phyloP scores from a whole-genome alignment of 1,140 invertebrate genomes.

The Lordiphosa collinella region DNA sequence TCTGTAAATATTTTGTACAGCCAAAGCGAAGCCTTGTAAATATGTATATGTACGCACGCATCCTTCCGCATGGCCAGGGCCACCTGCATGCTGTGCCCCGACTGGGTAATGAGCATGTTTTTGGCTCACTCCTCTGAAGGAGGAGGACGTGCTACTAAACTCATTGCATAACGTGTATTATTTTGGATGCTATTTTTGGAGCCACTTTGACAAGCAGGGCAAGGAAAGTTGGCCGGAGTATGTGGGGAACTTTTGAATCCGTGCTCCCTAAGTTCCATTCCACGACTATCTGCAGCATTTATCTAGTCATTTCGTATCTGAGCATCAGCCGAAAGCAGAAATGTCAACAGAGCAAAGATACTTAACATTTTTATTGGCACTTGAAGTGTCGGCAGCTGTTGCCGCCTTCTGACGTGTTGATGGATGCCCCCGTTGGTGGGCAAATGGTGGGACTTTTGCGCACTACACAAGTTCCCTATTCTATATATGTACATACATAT shows the following conservation, averaged over 20 bases:
- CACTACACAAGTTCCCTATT: not conserved
- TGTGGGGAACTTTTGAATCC: conserved; percentile 35
- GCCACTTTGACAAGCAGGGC: conserved; percentile 9
- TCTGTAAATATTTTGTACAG: conserved; percentile 63
- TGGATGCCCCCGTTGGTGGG: conserved; percentile 45
- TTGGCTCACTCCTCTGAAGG: conserved; percentile 19
- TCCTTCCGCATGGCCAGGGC: conserved; percentile 44
- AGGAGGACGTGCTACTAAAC: conserved; percentile 53
- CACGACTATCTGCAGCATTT: conserved; percentile 47
- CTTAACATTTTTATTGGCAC: conserved; percentile 79
- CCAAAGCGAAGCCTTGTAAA: conserved; percentile 36
- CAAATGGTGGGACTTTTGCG: conserved; percentile 35
- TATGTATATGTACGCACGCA: conserved; percentile 25
- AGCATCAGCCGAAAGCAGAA: conserved; percentile 23
- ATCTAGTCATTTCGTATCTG: conserved; percentile 42
- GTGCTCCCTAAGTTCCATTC: not conserved
- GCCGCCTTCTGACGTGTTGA: conserved; percentile 64
- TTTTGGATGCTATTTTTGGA: not conserved
- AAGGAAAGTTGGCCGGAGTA: not conserved
- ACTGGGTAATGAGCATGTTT: conserved; percentile 58
- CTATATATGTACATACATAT: not conserved
- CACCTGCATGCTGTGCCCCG: conserved; percentile 37
- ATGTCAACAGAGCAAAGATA: conserved; percentile 73
- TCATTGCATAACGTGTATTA: conserved; percentile 39
- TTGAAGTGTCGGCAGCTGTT: conserved; percentile 68